phyloP scores from a whole-genome alignment of 37 sponge, comb jelly and placozoan species.

The Bolinopsis microptera region DNA sequence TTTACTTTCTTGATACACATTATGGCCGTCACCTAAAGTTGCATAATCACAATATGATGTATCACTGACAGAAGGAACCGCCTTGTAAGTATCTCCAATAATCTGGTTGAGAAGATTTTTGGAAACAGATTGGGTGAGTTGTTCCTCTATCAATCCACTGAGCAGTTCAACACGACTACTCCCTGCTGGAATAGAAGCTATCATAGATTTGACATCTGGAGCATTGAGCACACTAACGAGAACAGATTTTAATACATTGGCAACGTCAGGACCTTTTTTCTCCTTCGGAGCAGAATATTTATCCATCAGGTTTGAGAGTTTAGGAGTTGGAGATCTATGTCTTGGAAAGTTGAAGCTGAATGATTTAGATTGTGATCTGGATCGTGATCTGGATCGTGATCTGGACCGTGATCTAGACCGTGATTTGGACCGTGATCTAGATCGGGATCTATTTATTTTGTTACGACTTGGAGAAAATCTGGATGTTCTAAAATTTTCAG shows the following conservation, averaged over 20 bases:
- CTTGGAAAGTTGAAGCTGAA: not conserved
- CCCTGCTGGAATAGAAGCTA: not conserved
- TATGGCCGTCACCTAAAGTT: no score
- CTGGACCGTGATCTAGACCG: not conserved
- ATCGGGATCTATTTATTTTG: not conserved
- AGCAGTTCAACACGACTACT: not conserved
- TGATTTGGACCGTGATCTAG: not conserved
- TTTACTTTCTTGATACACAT: no score
- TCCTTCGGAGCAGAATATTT: not conserved
- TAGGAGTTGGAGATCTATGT: not conserved
- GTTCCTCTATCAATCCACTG: not conserved
- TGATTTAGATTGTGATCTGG: not conserved
- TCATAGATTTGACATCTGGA: constrained; percentile 33
- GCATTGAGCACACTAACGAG: not conserved
- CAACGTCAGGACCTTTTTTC: not conserved
- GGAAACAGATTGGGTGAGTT: not conserved
- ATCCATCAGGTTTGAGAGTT: not conserved
- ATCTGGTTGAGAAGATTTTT: not conserved
- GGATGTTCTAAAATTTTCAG: not conserved
- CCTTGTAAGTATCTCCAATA: not conserved
- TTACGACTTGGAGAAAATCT: not conserved
- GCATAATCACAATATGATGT: no score
- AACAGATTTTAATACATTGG: not conserved
- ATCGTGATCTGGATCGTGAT: not conserved
- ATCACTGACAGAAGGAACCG: no score